Conservation (phyloP, 30 jellyfish, hydroid and myxozoan genomes). For the Pelagia noctiluca region DNA sequence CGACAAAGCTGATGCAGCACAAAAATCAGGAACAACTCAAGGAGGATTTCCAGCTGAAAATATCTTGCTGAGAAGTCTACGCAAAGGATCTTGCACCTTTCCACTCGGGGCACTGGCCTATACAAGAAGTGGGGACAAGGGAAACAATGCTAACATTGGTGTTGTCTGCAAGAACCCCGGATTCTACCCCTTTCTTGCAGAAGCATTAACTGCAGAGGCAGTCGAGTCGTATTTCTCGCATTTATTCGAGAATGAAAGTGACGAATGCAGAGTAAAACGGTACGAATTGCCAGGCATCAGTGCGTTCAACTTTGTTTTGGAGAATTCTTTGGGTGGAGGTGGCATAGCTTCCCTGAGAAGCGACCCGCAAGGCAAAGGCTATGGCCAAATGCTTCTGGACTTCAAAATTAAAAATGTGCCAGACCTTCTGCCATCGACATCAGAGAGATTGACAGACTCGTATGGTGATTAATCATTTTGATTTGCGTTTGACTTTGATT, state of each 20-base stretch:
- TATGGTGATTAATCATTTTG: slow-evolving; percentile 52
- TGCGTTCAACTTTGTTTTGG: slow-evolving; percentile 90
- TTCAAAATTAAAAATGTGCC: slow-evolving; percentile 86
- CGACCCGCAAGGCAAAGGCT: slow-evolving; percentile 95
- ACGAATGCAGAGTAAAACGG: slow-evolving; percentile 47
- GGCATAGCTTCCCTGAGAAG: slow-evolving; percentile 93
- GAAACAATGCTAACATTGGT: slow-evolving; percentile 91
- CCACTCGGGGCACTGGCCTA: slow-evolving; percentile 92
- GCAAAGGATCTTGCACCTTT: slow-evolving; percentile 81
- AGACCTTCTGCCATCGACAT: slow-evolving; percentile 85
- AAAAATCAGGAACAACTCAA: neutral
- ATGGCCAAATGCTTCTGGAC: slow-evolving; percentile 92
- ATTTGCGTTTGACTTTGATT: no score
- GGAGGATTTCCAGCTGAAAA: neutral
- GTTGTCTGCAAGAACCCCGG: slow-evolving; percentile 91
- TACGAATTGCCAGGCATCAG: slow-evolving; percentile 93
- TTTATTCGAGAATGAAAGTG: slow-evolving; percentile 71
- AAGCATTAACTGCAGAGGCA: slow-evolving; percentile 82
- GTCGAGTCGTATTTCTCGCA: slow-evolving; percentile 82
- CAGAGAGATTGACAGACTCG: slow-evolving; percentile 69
- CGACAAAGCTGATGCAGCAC: neutral
- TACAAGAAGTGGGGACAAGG: slow-evolving; percentile 95
- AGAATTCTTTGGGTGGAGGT: slow-evolving; percentile 93
- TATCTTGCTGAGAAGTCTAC: slow-evolving; percentile 37
- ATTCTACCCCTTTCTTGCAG: slow-evolving; percentile 71